Evolutionary conservation across 2,113 vertebrate species (phyloP).

Genomic region (Carassius auratus): DNA sequence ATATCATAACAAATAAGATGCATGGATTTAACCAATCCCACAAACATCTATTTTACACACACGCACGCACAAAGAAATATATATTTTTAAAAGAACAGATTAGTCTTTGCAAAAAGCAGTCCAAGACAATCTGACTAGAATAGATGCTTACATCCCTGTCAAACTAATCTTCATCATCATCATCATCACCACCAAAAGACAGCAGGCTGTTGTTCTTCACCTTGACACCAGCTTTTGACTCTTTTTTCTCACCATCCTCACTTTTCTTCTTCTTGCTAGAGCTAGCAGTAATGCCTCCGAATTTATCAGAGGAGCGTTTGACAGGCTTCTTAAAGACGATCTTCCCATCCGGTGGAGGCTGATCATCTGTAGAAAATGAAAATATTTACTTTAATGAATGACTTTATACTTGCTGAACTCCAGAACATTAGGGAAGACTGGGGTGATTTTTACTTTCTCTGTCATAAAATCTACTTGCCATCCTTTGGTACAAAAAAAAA

Average conservation of each 20-base stretch:
- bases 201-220: constrained; percentile 93
- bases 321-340: constrained; percentile 92
- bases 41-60: constrained; percentile 24
- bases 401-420: not conserved
- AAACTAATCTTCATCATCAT: constrained; percentile 74
- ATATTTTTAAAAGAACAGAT: not conserved
- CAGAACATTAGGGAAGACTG: not conserved
- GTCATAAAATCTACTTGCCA: not conserved
- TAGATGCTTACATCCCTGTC: not conserved
- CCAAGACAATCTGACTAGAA: not conserved
- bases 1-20: constrained; percentile 5
- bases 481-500: not conserved
- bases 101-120: not conserved
- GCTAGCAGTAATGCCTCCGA: constrained; percentile 85
- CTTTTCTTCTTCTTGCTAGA: constrained; percentile 87
- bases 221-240: constrained; percentile 80
- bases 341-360: constrained; percentile 84
- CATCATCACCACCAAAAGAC: constrained; percentile 90
- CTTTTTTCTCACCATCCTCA: constrained; percentile 64
- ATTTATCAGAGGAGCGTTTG: constrained; percentile 86
- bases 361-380: constrained; percentile 74
- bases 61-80: not conserved
- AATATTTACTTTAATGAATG: not conserved
- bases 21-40: not conserved
- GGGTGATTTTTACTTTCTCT: not conserved